Evolutionary conservation across 2,797 vertebrate species (phyloP).

Genomic region (Mastacembelus armatus): DNA sequence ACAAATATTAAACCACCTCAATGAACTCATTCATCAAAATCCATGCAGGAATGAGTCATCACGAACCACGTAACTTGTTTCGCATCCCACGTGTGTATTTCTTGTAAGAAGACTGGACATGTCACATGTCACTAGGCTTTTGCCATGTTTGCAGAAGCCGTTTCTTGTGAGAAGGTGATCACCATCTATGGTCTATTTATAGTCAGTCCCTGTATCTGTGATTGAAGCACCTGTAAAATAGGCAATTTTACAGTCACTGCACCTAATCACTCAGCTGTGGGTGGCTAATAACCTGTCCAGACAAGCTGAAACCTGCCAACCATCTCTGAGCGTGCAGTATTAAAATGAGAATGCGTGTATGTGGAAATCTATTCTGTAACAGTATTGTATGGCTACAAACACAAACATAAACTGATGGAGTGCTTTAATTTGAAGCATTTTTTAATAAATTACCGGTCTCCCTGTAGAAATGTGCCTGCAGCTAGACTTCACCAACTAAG

Average conservation of each 20-base stretch:
- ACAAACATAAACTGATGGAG: slow-evolving; percentile 16
- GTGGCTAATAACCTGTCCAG: slow-evolving; percentile 78
- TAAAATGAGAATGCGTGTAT: slow-evolving; percentile 6
- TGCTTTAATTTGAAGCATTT: background rate
- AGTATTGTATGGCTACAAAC: slow-evolving; percentile 17
- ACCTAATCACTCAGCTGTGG: slow-evolving; percentile 81
- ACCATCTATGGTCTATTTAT: slow-evolving; percentile 80
- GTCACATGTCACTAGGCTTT: slow-evolving; percentile 53
- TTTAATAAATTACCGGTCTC: too few relatives aligned
- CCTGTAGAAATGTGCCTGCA: slow-evolving; percentile 16
- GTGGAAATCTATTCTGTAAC: slow-evolving; percentile 15
- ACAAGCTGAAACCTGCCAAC: slow-evolving; percentile 68
- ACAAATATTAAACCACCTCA: slow-evolving; percentile 41
- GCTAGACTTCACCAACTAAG: slow-evolving; percentile 11
- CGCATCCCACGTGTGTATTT: slow-evolving; percentile 55
- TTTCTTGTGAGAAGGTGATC: slow-evolving; percentile 73
- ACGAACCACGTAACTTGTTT: slow-evolving; percentile 36
- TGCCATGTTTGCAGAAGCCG: slow-evolving; percentile 66
- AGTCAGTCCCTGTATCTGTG: slow-evolving; percentile 70
- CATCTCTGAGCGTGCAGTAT: slow-evolving; percentile 12
- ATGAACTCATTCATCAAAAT: slow-evolving; percentile 54
- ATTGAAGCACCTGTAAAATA: slow-evolving; percentile 83
- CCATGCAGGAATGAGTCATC: slow-evolving; percentile 41
- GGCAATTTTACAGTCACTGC: slow-evolving; percentile 84
- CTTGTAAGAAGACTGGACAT: slow-evolving; percentile 54